Conservation (phyloP, 2,888 invertebrate genomes). For the Ischnura elegans region DNA sequence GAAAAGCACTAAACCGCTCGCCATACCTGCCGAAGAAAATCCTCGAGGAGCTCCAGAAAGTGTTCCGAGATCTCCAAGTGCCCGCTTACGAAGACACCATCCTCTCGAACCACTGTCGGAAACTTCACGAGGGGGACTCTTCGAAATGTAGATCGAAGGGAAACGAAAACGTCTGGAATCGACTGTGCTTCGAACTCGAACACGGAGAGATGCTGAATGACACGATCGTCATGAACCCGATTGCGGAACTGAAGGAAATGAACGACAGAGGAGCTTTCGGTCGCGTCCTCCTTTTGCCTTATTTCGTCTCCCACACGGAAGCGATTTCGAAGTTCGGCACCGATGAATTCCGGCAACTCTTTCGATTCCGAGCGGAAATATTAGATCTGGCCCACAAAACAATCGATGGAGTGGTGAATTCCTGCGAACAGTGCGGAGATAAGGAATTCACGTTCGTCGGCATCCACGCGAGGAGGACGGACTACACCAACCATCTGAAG, state of each 20-base stretch:
- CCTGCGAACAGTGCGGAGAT: not conserved
- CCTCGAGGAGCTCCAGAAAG: not conserved
- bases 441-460: not conserved
- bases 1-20: not conserved
- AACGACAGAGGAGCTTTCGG: not conserved
- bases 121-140: not conserved
- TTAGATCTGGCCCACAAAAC: not conserved
- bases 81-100: conserved; percentile 20
- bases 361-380: not conserved
- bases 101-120: not conserved
- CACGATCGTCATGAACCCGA: not conserved
- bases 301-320: not conserved
- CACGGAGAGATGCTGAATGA: not conserved
- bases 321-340: not conserved
- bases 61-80: not conserved
- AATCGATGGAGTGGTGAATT: not conserved
- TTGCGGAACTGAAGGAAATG: not conserved
- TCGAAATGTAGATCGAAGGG: not conserved
- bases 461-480: conserved; percentile 15
- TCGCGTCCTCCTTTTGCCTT: not conserved
- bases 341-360: not conserved
- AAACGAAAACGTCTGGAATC: not conserved
- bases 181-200: not conserved
- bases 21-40: not conserved
- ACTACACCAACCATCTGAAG: not conserved